A percentile compares a stretch with the other conserved stretches of the same genome.
Evolutionary conservation across 2,888 invertebrate species (phyloP).

Genomic region (Acanthosepion pharaonis): DNA sequence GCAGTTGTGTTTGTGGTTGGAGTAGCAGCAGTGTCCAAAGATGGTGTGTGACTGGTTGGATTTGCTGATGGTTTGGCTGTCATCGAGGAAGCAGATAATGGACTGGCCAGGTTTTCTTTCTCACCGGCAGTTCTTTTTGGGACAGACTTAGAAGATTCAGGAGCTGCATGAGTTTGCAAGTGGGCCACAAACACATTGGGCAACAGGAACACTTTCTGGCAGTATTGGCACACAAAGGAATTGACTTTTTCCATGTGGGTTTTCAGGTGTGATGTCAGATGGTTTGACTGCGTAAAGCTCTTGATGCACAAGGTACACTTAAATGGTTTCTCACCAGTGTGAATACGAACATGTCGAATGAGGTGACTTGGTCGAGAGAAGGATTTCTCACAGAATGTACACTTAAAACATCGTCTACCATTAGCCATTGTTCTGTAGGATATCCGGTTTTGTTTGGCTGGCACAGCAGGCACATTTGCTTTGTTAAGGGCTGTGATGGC

Average conservation of each 20-base stretch:
- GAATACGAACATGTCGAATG: constrained; percentile 34
- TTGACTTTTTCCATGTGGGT: constrained; percentile 2
- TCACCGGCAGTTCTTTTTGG: background rate
- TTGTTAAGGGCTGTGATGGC: background rate
- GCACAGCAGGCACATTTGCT: background rate
- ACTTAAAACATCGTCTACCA: background rate
- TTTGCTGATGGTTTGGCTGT: background rate
- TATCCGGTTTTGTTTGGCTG: background rate
- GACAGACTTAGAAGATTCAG: background rate
- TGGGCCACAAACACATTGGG: background rate
- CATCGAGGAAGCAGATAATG: background rate
- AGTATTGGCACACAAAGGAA: background rate
- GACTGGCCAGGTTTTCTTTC: background rate
- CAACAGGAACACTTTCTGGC: background rate
- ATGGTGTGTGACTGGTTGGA: background rate
- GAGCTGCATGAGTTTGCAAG: background rate
- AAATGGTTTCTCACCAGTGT: constrained; percentile 42
- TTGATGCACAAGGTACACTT: constrained; percentile 36
- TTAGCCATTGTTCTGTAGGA: constrained; percentile 24
- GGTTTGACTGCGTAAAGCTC: constrained; percentile 33
- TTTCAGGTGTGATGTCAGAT: constrained; percentile 36
- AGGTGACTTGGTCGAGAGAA: constrained; percentile 42
- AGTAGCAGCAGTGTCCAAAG: background rate
- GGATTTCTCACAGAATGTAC: constrained; percentile 35
- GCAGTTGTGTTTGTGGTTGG: background rate